Evolutionary conservation across 2,888 invertebrate genomes (phyloP), one percentile per base, ranked within the genome.

Genomic region (Dolichomitus sp.): DNA sequence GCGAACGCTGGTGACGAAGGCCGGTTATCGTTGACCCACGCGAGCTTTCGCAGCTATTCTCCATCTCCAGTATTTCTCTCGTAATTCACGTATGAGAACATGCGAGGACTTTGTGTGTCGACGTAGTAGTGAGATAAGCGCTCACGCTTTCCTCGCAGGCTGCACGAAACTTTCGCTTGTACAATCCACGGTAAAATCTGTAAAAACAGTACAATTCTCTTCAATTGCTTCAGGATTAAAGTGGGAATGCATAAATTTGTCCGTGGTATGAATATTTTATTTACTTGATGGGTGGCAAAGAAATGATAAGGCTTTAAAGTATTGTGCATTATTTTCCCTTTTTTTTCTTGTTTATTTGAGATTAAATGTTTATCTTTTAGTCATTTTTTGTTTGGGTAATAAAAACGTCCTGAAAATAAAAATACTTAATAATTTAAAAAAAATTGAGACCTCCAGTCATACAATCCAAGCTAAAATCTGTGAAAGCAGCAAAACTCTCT

Each of bases 21-120:
- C 1, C 33, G 57, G 57, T 59, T 33, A 33, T 59, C 57, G 57
- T 30, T 33, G 30, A 33, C n/a, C 57, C 57, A 59, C 57, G 57
- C 57, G 61, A 63, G 19, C 11, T 40, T 40, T 33, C 33, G 2
- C 12, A 11, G 59, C 68, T 30, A 4, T 33, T 50, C 68, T 27
- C 30, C 23, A 4, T 17, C 68, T 12, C 50, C 54, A 23, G 3
- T 12, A 5, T 45, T 17, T 14, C 50, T 50, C 33, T 17, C 9
- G 23, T n/a, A 12, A n/a, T n/a, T n/a, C 50, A 33, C 33, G 17
- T 14, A 30, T 17, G n/a, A 11, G 33, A 14, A 30, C 37, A 37
- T 37, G 37, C 37, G 37, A 37, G 30, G 50, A 68, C 50, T 4
- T 19, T 30, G 12, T 14, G n/a, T 4, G 17, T 19, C 14, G 40